Conservation (phyloP, 2,113 vertebrate genomes). For the Uria lomvia region DNA sequence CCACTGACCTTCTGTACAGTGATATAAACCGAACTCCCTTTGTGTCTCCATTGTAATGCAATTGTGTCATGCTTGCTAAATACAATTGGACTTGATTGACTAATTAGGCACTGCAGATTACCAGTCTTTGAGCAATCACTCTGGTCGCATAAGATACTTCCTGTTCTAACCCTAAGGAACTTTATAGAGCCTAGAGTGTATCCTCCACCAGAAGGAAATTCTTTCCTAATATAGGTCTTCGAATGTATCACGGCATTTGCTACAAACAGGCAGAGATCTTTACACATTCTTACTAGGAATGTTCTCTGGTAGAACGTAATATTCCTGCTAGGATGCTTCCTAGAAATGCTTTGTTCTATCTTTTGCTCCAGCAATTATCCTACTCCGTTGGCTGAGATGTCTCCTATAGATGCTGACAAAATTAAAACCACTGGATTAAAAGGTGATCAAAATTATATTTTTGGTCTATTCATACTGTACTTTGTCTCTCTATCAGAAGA, state of each 20-base stretch:
- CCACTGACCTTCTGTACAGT: neutral
- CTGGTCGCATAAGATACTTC: neutral
- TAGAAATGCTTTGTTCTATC: neutral
- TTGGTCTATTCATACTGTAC: neutral
- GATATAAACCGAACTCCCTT: neutral
- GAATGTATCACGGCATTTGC: neutral
- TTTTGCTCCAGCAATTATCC: neutral
- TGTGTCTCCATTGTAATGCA: neutral
- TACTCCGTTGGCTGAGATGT: neutral
- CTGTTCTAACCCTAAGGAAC: neutral
- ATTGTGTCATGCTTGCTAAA: neutral
- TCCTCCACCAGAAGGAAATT: neutral
- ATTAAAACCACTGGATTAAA: neutral
- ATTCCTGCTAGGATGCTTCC: neutral
- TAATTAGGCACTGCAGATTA: neutral
- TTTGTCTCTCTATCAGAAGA: neutral
- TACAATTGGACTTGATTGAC: neutral
- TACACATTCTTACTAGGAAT: neutral
- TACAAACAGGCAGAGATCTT: neutral
- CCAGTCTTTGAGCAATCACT: neutral
- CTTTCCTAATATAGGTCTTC: neutral
- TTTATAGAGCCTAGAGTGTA: neutral
- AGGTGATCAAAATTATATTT: neutral
- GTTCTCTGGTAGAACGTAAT: neutral
- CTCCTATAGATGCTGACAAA: neutral